These are phyloP conservation scores for Drosophila kurseongensis DNA, from an alignment of 1,140 invertebrate genomes.

Conservation along the genomic window DNA sequence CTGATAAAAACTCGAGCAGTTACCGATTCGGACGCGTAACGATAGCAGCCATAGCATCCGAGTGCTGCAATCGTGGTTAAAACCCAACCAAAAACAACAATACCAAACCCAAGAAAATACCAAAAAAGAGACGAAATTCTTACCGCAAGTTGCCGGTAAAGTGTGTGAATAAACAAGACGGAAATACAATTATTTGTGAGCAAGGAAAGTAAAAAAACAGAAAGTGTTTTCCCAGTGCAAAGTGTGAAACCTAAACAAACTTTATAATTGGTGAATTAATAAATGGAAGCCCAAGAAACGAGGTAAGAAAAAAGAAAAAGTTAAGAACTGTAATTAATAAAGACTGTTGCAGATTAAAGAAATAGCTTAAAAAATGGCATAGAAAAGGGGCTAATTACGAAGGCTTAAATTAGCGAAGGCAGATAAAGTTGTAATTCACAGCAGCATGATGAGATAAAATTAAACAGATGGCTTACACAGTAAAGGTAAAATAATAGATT, in stretches of 20 bases:
- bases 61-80: constrained; percentile 17
- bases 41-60: constrained; percentile 43
- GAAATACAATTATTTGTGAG: constrained; percentile 30
- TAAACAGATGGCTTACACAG: constrained; percentile 6
- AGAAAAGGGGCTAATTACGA: constrained; percentile 18
- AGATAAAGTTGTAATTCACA: constrained; percentile 7
- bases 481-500: neutral
- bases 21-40: constrained; percentile 73
- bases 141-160: constrained; percentile 55
- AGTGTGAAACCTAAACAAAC: constrained; percentile 29
- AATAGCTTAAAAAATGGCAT: neutral
- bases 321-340: constrained; percentile 13
- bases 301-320: constrained; percentile 24
- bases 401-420: constrained; percentile 11
- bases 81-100: constrained; percentile 20
- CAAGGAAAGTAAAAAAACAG: constrained; percentile 4
- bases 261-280: constrained; percentile 38
- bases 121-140: constrained; percentile 17
- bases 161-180: constrained; percentile 37
- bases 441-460: constrained; percentile 7
- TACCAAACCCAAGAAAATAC: constrained; percentile 28
- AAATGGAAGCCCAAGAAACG: constrained; percentile 7
- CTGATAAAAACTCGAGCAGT: constrained; percentile 69
- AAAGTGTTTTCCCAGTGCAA: constrained; percentile 26
- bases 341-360: constrained; percentile 3